phyloP scores from a whole-genome alignment of 1,140 invertebrate species.

The Solenopsis invicta region DNA sequence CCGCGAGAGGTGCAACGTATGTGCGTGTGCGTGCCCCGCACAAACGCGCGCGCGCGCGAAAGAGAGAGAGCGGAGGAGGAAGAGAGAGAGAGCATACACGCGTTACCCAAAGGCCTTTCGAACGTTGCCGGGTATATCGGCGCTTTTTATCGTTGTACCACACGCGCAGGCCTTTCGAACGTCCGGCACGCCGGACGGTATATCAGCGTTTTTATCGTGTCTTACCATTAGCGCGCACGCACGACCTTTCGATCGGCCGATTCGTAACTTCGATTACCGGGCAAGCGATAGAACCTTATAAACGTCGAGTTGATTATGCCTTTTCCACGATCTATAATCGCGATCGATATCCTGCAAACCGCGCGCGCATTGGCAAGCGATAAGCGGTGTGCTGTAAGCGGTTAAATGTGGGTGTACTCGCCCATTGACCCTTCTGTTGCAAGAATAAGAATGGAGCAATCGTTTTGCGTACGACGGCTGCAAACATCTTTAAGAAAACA shows the following conservation, averaged over 20 bases:
- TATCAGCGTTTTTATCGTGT: conserved; percentile 64
- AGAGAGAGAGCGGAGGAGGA: not conserved
- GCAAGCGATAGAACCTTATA: conserved; percentile 60
- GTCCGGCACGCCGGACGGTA: conserved; percentile 54
- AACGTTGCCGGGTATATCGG: conserved; percentile 65
- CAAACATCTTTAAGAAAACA: not conserved
- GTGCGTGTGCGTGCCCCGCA: conserved; percentile 15
- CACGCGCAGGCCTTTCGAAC: conserved; percentile 65
- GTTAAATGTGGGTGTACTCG: not conserved
- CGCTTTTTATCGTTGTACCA: conserved; percentile 53
- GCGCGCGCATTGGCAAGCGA: not conserved
- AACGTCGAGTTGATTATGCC: conserved; percentile 55
- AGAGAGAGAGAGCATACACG: not conserved
- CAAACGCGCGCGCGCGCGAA: not conserved
- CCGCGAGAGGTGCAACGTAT: conserved; percentile 21
- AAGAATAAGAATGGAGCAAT: not conserved
- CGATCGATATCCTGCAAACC: conserved; percentile 35
- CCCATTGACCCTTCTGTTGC: conserved; percentile 16
- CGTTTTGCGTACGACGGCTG: not conserved
- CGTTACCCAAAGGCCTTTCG: conserved; percentile 64
- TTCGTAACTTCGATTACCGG: conserved; percentile 64
- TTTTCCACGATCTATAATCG: conserved; percentile 48
- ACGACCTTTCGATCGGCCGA: conserved; percentile 70
- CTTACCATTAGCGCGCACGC: conserved; percentile 63
- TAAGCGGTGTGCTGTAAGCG: conserved; percentile 27